A percentile compares a stretch with the other conserved stretches of the same genome.
Conservation (phyloP, 2,797 vertebrate species). For the Astyanax mexicanus region DNA sequence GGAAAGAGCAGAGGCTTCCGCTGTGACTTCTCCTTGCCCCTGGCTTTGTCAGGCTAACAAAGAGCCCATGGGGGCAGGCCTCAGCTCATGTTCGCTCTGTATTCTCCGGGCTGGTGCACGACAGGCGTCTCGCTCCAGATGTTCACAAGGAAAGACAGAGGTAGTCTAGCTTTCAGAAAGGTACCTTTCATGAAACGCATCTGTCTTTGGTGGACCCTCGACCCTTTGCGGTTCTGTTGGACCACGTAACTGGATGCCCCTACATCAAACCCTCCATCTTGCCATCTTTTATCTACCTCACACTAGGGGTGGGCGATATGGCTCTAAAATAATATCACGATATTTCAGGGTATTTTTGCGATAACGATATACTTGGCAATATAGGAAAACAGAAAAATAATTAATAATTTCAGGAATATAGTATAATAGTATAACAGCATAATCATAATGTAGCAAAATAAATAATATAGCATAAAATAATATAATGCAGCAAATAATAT, state of each 20-base stretch:
- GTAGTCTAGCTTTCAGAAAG: constrained; percentile 20
- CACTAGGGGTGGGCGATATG: no score
- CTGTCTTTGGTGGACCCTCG: constrained; percentile 13
- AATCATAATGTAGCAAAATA: no score
- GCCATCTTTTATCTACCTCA: constrained; percentile 44
- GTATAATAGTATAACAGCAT: no score
- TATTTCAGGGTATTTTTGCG: no score
- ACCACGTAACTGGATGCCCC: constrained; percentile 20
- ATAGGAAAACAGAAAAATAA: no score
- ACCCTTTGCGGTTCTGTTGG: constrained; percentile 15
- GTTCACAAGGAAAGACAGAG: constrained; percentile 53
- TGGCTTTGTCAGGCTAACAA: constrained; percentile 74
- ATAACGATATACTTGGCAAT: no score
- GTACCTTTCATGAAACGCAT: constrained; percentile 8
- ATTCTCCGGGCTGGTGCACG: constrained; percentile 60
- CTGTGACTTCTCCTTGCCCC: constrained; percentile 64
- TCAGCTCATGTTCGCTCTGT: constrained; percentile 63
- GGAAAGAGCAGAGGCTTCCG: constrained; percentile 57
- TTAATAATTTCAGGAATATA: no score
- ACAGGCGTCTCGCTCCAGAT: constrained; percentile 61
- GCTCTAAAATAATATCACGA: no score
- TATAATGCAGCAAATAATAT: no score
- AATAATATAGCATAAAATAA: no score
- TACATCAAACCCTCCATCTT: constrained; percentile 38
- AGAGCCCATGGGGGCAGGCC: constrained; percentile 61